Percentiles rank a stretch among this genome's conserved stretches.
Conservation (phyloP, 2,888 invertebrate species). For the Crioceris asparagi region DNA sequence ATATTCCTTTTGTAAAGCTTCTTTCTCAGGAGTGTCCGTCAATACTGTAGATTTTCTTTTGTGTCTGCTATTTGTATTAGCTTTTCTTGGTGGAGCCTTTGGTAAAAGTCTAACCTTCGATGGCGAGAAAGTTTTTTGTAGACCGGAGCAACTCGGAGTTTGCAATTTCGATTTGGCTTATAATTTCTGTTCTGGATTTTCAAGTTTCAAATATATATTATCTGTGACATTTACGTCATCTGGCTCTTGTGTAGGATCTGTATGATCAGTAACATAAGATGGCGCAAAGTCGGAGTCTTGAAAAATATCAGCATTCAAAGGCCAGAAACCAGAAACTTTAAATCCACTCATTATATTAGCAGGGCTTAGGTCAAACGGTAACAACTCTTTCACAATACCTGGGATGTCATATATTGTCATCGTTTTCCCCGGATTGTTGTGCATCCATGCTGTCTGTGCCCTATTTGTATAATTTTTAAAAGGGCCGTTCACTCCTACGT, state of each 20-base stretch:
- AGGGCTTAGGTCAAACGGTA: conserved; percentile 1
- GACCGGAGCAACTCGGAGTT: no score
- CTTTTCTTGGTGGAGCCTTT: no score
- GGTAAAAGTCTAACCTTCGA: no score
- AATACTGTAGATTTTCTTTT: not conserved
- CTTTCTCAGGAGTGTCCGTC: not conserved
- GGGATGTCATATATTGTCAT: not conserved
- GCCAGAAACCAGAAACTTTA: not conserved
- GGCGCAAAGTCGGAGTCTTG: not conserved
- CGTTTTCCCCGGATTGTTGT: not conserved
- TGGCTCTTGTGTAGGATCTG: not conserved
- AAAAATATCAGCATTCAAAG: not conserved
- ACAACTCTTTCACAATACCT: not conserved
- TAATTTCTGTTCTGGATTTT: no score
- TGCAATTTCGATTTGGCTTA: no score
- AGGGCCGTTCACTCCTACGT: not conserved
- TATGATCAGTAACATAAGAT: not conserved
- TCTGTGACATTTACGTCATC: not conserved
- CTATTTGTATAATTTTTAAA: not conserved
- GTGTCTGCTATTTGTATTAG: not conserved
- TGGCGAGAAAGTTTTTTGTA: no score
- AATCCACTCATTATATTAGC: not conserved
- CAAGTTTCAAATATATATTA: not conserved
- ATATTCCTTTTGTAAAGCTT: not conserved
- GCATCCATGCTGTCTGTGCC: not conserved